These are phyloP conservation scores for Champsocephalus gunnari DNA, from an alignment of 2,797 vertebrate species.

Conservation along the genomic window DNA sequence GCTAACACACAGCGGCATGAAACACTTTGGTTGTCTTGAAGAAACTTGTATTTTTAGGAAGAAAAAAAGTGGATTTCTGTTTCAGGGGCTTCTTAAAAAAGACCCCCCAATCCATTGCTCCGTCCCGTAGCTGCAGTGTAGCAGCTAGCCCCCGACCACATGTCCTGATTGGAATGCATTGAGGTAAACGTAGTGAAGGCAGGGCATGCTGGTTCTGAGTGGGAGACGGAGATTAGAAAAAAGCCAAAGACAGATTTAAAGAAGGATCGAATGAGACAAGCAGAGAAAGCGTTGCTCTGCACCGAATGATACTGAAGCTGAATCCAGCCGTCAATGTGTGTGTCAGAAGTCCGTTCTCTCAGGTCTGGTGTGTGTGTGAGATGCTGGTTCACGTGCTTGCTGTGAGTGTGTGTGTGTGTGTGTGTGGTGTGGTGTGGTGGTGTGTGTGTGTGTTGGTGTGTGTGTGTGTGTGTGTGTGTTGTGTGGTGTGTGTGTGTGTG, in stretches of 20 bases:
- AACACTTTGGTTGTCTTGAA: conserved; percentile 33
- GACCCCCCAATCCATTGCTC: background rate
- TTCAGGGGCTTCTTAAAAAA: conserved; percentile 24
- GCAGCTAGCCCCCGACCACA: conserved; percentile 43
- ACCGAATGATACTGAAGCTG: conserved; percentile 46
- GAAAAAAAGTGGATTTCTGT: conserved; percentile 16
- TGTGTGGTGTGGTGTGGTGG: background rate
- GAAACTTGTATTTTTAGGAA: conserved; percentile 18
- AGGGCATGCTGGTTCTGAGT: conserved; percentile 33
- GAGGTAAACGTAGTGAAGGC: conserved; percentile 47
- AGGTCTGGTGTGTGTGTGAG: conserved; percentile 43
- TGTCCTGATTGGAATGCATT: conserved; percentile 58
- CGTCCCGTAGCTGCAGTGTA: conserved; percentile 19
- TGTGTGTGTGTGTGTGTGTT: no score
- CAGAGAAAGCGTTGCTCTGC: conserved; percentile 11
- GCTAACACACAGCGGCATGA: conserved; percentile 51
- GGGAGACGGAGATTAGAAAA: background rate
- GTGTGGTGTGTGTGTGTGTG: conserved; percentile 1
- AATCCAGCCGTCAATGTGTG: conserved; percentile 64
- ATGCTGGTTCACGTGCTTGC: conserved; percentile 50
- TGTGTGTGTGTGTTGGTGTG: conserved; percentile 4
- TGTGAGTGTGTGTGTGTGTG: conserved; percentile 1
- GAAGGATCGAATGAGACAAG: conserved; percentile 5
- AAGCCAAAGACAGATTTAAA: conserved; percentile 14
- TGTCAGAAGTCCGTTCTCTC: conserved; percentile 55